A percentile compares a stretch with the other conserved stretches of the same genome.
Evolutionary conservation across 2,113 vertebrate species (phyloP).

Genomic region (Lophochroa leadbeateri): DNA sequence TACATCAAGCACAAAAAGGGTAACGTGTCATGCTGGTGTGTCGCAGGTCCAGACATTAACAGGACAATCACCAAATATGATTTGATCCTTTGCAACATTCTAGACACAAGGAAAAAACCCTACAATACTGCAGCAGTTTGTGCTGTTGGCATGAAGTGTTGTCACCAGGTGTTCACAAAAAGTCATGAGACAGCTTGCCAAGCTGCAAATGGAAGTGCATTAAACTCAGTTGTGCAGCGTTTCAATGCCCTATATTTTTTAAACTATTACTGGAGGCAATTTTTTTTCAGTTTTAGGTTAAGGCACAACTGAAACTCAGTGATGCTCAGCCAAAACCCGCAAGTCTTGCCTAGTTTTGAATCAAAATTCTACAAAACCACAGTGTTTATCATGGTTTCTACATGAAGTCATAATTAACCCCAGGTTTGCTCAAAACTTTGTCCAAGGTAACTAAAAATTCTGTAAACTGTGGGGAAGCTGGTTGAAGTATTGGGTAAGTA

Average conservation of each 20-base stretch:
- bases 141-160: neutral
- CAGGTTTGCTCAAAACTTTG: slow-evolving; percentile 50
- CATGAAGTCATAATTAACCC: slow-evolving; percentile 69
- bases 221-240: neutral
- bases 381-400: slow-evolving; percentile 48
- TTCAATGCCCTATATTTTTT: neutral
- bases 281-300: slow-evolving; percentile 23
- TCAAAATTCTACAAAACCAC: slow-evolving; percentile 42
- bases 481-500: neutral
- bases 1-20: neutral
- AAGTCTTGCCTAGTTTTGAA: slow-evolving; percentile 46
- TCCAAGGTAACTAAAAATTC: slow-evolving; percentile 33
- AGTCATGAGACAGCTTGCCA: neutral
- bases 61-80: neutral
- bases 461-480: slow-evolving; percentile 12
- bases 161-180: slow-evolving; percentile 6
- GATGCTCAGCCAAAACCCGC: slow-evolving; percentile 53
- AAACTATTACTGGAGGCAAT: neutral
- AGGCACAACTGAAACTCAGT: slow-evolving; percentile 7
- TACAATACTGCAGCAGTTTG: neutral
- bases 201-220: neutral
- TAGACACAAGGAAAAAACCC: neutral
- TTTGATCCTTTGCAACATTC: neutral
- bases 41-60: neutral
- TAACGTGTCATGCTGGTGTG: neutral